Evolutionary conservation across 37 sponge, comb jelly and placozoan species (phyloP).

Genomic region (Trichoplax adhaerens): DNA sequence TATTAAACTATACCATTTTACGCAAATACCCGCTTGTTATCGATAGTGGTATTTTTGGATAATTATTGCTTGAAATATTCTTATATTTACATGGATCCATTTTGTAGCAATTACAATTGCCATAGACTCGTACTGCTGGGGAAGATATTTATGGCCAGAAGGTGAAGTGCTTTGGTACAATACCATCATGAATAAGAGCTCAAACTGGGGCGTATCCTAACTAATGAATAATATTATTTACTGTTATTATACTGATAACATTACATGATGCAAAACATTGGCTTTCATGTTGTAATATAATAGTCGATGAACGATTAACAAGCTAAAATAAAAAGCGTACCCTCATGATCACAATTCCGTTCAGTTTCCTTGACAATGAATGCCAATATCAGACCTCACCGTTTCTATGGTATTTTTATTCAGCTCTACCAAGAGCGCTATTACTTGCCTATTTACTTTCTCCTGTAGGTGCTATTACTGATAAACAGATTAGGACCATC

Average conservation of each 20-base stretch:
- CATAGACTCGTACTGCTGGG: slow-evolving; percentile 83
- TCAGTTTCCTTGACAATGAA: slow-evolving; percentile 12
- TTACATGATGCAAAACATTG: neutral
- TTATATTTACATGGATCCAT: too few species aligned
- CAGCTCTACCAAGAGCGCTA: slow-evolving; percentile 75
- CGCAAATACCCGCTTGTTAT: too few species aligned
- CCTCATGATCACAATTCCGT: neutral
- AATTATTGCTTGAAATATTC: too few species aligned
- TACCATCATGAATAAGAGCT: slow-evolving; percentile 86
- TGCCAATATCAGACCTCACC: slow-evolving; percentile 34
- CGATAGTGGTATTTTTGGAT: too few species aligned
- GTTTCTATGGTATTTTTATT: slow-evolving; percentile 89
- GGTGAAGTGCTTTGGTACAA: slow-evolving; percentile 96
- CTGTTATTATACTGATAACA: too few species aligned
- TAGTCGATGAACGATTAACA: neutral
- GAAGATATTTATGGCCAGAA: slow-evolving; percentile 93
- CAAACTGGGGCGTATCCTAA: slow-evolving; percentile 56
- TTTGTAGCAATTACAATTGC: too few species aligned
- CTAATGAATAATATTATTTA: too few species aligned
- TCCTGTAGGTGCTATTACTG: slow-evolving; percentile 33
- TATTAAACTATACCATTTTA: too few species aligned
- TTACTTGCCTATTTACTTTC: slow-evolving; percentile 45
- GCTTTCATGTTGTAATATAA: neutral
- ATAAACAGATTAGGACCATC: slow-evolving; percentile 22
- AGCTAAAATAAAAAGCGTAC: too few species aligned